phyloP scores from a whole-genome alignment of 2,888 invertebrate species.

The Pyralis farinalis region DNA sequence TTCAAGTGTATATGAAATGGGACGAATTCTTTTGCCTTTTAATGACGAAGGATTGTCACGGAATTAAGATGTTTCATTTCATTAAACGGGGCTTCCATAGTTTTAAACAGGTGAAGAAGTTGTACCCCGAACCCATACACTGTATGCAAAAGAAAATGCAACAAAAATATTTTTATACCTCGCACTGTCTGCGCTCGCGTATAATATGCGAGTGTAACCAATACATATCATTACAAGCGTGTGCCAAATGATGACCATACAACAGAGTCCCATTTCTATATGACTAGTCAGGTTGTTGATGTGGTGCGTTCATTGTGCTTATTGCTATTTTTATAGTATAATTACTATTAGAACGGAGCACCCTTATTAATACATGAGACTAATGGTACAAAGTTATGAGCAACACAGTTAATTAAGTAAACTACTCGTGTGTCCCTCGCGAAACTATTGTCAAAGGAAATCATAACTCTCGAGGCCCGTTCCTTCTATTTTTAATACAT shows the following conservation, averaged over 20 bases:
- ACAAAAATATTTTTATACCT: constrained; percentile 38
- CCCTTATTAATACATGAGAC: constrained; percentile 15
- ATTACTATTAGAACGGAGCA: constrained; percentile 19
- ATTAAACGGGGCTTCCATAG: constrained; percentile 35
- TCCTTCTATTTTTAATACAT: constrained; percentile 25
- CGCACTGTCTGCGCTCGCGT: constrained; percentile 25
- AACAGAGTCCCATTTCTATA: constrained; percentile 53
- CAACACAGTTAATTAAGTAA: constrained; percentile 14
- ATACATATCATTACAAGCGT: constrained; percentile 58
- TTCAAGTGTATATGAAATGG: constrained; percentile 44
- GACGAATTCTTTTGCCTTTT: constrained; percentile 29
- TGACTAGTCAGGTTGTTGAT: constrained; percentile 18
- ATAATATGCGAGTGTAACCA: constrained; percentile 24
- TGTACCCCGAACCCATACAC: constrained; percentile 19
- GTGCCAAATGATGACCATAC: constrained; percentile 55
- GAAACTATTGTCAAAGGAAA: constrained; percentile 1
- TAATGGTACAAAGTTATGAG: constrained; percentile 29
- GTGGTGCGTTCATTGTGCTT: constrained; percentile 23
- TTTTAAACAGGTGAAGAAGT: constrained; percentile 22
- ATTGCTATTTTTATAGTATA: constrained; percentile 23
- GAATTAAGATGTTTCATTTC: constrained; percentile 21
- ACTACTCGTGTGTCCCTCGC: background rate
- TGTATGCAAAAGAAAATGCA: constrained; percentile 13
- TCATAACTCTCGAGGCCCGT: constrained; percentile 19
- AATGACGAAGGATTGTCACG: constrained; percentile 3